phyloP scores from a whole-genome alignment of 2,888 invertebrate genomes.

The Strigamia transsilvanica region DNA sequence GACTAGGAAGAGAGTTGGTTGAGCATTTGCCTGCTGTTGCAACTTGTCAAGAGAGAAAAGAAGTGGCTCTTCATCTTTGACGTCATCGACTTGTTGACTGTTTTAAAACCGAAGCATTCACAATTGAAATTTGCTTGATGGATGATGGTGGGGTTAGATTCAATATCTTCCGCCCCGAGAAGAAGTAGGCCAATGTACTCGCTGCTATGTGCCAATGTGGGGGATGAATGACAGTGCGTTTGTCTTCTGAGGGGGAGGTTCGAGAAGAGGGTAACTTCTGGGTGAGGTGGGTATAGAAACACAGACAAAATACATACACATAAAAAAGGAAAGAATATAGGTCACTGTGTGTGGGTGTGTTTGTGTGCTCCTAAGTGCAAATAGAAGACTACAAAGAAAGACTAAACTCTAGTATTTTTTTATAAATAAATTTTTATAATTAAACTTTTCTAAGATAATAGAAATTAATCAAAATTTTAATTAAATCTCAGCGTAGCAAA shows the following conservation, averaged over 20 bases:
- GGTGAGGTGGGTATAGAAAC: not conserved
- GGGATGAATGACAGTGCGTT: slow-evolving; percentile 38
- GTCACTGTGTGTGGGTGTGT: slow-evolving; percentile 23
- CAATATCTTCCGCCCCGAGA: slow-evolving; percentile 21
- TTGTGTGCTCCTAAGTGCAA: slow-evolving; percentile 4
- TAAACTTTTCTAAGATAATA: not conserved
- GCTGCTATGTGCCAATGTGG: slow-evolving; percentile 29
- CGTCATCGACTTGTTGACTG: slow-evolving; percentile 38
- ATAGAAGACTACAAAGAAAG: not conserved
- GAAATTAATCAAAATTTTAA: not conserved
- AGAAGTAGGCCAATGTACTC: slow-evolving; percentile 41
- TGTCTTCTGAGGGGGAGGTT: slow-evolving; percentile 37
- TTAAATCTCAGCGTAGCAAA: not conserved
- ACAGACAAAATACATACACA: slow-evolving; percentile 6
- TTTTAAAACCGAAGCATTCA: not conserved
- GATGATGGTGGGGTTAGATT: slow-evolving; percentile 17
- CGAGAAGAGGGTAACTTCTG: slow-evolving; percentile 31
- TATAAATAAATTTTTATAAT: not conserved
- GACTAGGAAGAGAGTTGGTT: slow-evolving; percentile 6
- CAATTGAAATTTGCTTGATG: slow-evolving; percentile 41
- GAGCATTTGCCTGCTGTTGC: slow-evolving; percentile 37
- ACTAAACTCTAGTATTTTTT: not conserved
- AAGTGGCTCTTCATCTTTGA: slow-evolving; percentile 1
- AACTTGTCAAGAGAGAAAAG: slow-evolving; percentile 9
- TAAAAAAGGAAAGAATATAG: not conserved